phyloP scores from a whole-genome alignment of 53 echinoderm and acorn worm genomes.

The Echinometra lucunter region DNA sequence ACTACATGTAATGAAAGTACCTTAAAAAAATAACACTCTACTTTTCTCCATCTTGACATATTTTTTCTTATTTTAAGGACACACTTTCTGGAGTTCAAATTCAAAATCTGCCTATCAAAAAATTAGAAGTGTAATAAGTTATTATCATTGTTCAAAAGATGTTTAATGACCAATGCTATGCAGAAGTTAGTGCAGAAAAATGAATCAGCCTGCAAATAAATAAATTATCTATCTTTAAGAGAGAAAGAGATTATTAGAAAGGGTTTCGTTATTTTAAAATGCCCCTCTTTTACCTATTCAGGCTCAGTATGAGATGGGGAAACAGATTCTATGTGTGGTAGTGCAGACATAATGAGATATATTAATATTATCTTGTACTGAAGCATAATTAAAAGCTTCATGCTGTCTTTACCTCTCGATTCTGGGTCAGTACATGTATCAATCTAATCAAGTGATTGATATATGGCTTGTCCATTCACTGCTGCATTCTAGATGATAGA shows the following conservation, averaged over 20 bases:
- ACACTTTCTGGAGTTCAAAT: background rate
- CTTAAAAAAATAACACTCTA: no score
- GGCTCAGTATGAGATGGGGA: background rate
- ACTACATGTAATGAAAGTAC: no score
- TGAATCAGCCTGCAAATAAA: background rate
- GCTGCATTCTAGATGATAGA: background rate
- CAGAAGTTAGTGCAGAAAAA: background rate
- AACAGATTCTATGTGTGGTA: background rate
- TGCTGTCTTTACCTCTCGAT: background rate
- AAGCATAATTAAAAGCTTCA: constrained; percentile 6
- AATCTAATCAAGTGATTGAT: constrained; percentile 4
- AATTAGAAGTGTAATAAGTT: background rate
- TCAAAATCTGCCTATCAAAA: background rate
- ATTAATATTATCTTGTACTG: background rate
- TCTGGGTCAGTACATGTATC: background rate
- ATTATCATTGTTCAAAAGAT: no score
- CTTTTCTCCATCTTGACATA: no score
- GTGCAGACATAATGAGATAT: constrained; percentile 22
- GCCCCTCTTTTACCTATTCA: background rate
- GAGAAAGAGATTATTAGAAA: background rate
- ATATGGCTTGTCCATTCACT: background rate
- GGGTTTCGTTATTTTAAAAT: background rate
- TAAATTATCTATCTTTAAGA: background rate
- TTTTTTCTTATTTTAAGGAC: background rate
- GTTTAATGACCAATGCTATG: background rate